A percentile compares a stretch with the other conserved stretches of the same genome.
phyloP scores from a whole-genome alignment of 2,888 invertebrate genomes.

The Dasypogon diadema region DNA sequence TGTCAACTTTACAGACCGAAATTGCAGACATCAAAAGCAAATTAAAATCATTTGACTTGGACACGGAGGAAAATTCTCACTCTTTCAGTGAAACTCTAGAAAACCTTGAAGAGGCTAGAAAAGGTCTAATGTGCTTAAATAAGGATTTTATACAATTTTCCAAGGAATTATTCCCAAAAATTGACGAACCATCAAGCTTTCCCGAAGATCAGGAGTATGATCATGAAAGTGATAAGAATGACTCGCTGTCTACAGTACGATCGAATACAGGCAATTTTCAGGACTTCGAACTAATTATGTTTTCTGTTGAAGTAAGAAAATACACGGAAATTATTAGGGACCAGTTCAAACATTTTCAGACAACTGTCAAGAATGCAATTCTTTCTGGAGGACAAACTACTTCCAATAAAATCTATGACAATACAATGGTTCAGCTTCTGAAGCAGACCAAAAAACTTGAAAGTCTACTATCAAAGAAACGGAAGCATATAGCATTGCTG shows the following conservation, averaged over 20 bases:
- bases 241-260: neutral
- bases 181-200: neutral
- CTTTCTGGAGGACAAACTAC: neutral
- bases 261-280: neutral
- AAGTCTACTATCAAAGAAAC: conserved; percentile 7
- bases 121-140: neutral
- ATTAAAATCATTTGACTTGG: neutral
- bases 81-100: neutral
- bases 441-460: conserved; percentile 2
- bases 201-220: neutral
- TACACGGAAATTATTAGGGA: neutral
- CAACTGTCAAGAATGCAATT: neutral
- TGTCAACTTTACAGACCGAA: neutral
- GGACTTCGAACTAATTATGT: neutral
- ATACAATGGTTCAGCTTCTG: neutral
- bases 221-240: neutral
- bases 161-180: neutral
- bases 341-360: neutral
- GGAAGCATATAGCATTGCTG: neutral
- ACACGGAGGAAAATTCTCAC: neutral
- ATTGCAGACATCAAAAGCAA: neutral
- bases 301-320: neutral
- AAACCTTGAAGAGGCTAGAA: neutral
- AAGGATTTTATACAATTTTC: neutral
- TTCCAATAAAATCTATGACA: neutral